These are phyloP conservation scores for Labeo rohita DNA, from an alignment of 2,113 vertebrate genomes.

Conservation along the genomic window DNA sequence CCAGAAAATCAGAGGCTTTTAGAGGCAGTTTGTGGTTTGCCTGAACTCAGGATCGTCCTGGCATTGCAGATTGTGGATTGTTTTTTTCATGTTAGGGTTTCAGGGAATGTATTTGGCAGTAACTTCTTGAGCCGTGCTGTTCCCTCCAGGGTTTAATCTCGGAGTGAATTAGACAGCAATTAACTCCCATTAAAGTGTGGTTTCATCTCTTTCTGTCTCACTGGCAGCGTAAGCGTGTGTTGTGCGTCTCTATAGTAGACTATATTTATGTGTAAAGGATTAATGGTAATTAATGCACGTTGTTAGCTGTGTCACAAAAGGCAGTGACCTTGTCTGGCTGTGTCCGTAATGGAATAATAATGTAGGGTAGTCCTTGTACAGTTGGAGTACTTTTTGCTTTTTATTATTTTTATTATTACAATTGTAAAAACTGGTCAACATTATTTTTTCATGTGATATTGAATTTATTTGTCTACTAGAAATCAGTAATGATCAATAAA, in stretches of 20 bases:
- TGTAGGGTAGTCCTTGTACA: too few species aligned
- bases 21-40: slow-evolving; percentile 19
- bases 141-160: slow-evolving; percentile 25
- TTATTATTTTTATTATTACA: too few species aligned
- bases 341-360: background rate
- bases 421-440: too few species aligned
- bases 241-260: slow-evolving; percentile 2
- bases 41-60: slow-evolving; percentile 5
- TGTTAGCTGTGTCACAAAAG: background rate
- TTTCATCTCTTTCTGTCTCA: slow-evolving; percentile 13
- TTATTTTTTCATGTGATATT: too few species aligned
- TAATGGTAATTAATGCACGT: slow-evolving; percentile 34
- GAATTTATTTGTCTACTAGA: too few species aligned
- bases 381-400: too few species aligned
- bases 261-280: slow-evolving; percentile 22
- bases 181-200: slow-evolving; percentile 41
- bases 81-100: slow-evolving; percentile 19
- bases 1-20: slow-evolving; percentile 5
- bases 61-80: slow-evolving; percentile 1
- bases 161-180: slow-evolving; percentile 38
- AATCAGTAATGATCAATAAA: too few species aligned
- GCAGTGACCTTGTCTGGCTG: background rate
- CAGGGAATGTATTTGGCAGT: slow-evolving; percentile 16
- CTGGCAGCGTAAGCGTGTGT: background rate
- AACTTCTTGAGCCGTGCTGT: slow-evolving; percentile 13